These are phyloP conservation scores for Sycophila texana DNA, from an alignment of 2,888 invertebrate genomes.

Conservation along the genomic window DNA sequence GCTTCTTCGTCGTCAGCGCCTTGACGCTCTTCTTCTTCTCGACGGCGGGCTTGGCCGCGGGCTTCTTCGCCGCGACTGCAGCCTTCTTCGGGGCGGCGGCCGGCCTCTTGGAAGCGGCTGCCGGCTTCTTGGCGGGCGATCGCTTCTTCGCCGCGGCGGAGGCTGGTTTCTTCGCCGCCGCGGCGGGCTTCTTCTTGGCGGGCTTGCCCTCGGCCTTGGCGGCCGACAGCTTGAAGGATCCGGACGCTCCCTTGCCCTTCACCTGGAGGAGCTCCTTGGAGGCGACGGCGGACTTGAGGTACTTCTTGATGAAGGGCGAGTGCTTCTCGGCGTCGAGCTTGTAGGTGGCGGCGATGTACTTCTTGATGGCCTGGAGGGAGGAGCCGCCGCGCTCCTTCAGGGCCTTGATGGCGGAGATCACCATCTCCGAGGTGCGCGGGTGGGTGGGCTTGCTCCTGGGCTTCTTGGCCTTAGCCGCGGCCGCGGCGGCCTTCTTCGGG, in stretches of 20 bases:
- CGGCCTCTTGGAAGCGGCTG: slow-evolving; percentile 48
- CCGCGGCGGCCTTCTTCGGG: slow-evolving; percentile 26
- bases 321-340: slow-evolving; percentile 79
- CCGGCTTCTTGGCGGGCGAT: slow-evolving; percentile 58
- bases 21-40: slow-evolving; percentile 53
- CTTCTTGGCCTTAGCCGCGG: slow-evolving; percentile 44
- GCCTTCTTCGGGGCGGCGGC: slow-evolving; percentile 22
- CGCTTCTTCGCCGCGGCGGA: slow-evolving; percentile 70
- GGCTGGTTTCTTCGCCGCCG: slow-evolving; percentile 75
- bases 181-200: slow-evolving; percentile 78
- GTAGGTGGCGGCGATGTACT: slow-evolving; percentile 80
- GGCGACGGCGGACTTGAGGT: slow-evolving; percentile 78
- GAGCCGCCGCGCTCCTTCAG: slow-evolving; percentile 80
- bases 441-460: slow-evolving; percentile 68
- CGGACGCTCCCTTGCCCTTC: slow-evolving; percentile 78
- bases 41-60: slow-evolving; percentile 54
- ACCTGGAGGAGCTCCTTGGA: slow-evolving; percentile 74
- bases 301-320: slow-evolving; percentile 79
- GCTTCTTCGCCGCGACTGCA: slow-evolving; percentile 49
- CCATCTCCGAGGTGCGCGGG: slow-evolving; percentile 78
- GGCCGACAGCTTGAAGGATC: slow-evolving; percentile 76
- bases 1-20: slow-evolving; percentile 42
- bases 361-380: slow-evolving; percentile 80
- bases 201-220: slow-evolving; percentile 55
- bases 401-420: slow-evolving; percentile 77